phyloP scores from a whole-genome alignment of 2,113 vertebrate genomes.

The Cettia cetti region DNA sequence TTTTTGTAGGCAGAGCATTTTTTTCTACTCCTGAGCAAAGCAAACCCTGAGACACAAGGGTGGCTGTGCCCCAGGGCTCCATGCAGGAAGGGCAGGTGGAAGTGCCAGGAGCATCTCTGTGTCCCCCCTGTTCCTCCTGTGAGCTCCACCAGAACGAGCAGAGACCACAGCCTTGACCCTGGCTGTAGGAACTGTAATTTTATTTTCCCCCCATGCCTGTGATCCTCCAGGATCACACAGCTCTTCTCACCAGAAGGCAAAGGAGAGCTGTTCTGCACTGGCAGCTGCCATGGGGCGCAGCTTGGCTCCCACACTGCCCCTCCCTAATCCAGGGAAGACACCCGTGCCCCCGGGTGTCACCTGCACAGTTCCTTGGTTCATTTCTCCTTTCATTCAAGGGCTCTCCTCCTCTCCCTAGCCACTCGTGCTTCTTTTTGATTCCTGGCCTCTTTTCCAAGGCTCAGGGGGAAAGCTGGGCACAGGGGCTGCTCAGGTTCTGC shows the following conservation, averaged over 20 bases:
- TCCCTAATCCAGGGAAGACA: not conserved
- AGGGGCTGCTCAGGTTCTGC: not conserved
- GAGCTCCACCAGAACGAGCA: rapidly evolving
- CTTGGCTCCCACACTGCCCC: rapidly evolving
- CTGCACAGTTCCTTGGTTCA: not conserved
- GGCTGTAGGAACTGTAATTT: rapidly evolving
- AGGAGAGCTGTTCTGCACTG: not conserved
- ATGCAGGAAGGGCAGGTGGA: not conserved
- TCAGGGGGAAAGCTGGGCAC: too few species aligned
- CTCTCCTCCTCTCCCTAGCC: not conserved
- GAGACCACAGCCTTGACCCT: rapidly evolving
- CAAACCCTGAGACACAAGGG: not conserved
- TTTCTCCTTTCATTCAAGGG: not conserved
- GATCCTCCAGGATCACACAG: not conserved
- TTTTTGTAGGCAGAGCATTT: not conserved
- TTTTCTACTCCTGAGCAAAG: not conserved
- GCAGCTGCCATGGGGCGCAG: not conserved
- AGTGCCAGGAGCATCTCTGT: rapidly evolving
- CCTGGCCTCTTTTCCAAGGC: not conserved
- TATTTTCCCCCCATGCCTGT: rapidly evolving
- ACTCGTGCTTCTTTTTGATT: not conserved
- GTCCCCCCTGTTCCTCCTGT: too few species aligned
- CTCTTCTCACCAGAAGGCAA: rapidly evolving
- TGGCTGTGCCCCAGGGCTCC: not conserved
- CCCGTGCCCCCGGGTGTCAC: rapidly evolving